phyloP scores from a whole-genome alignment of 2,797 vertebrate genomes.

The Moxostoma hubbsi region DNA sequence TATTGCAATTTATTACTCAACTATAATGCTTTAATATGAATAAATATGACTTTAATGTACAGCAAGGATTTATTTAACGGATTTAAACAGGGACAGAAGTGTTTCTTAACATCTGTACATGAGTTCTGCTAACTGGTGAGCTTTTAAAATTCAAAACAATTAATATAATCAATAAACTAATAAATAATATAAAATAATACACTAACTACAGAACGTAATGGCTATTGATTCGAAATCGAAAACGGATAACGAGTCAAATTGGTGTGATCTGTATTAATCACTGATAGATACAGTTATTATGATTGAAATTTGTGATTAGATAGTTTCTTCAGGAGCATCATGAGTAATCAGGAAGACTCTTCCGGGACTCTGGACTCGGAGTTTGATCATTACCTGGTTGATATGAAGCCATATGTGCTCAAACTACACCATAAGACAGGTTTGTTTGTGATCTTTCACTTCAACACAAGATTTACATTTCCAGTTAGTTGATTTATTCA shows the following conservation, averaged over 20 bases:
- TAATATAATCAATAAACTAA: background rate
- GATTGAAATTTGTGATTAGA: background rate
- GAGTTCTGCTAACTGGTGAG: slow-evolving; percentile 33
- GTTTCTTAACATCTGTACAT: background rate
- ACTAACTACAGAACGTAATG: background rate
- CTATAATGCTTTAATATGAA: background rate
- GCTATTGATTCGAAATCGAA: background rate
- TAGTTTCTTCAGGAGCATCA: slow-evolving; percentile 60
- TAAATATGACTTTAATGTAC: background rate
- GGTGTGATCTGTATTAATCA: background rate
- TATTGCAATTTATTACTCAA: background rate
- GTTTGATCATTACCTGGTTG: slow-evolving; percentile 86
- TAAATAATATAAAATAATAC: background rate
- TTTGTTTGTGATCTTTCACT: slow-evolving; percentile 55
- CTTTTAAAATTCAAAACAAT: background rate
- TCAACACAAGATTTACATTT: background rate
- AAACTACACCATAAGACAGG: slow-evolving; percentile 85
- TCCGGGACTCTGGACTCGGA: slow-evolving; percentile 86
- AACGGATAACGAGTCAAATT: background rate
- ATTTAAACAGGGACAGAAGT: background rate
- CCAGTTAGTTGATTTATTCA: too few relatives aligned
- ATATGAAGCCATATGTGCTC: slow-evolving; percentile 92
- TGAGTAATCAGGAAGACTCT: slow-evolving; percentile 80
- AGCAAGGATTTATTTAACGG: background rate
- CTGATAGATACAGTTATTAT: background rate